phyloP scores from a whole-genome alignment of 2,113 vertebrate species.

The Oriolus oriolus region DNA sequence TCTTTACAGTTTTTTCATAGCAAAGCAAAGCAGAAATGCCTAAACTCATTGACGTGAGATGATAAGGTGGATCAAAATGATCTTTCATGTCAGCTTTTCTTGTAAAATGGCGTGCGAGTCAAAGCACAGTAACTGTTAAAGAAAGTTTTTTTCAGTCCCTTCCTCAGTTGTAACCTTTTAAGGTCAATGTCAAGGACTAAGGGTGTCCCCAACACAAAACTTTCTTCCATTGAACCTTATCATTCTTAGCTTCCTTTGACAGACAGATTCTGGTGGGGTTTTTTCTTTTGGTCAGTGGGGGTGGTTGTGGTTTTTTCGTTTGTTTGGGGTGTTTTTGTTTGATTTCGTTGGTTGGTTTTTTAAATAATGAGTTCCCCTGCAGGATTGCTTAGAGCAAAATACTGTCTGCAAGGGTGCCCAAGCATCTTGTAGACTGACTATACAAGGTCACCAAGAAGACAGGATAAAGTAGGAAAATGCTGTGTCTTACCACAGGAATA shows the following conservation, averaged over 20 bases:
- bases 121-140: background rate
- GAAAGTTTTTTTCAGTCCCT: background rate
- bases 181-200: background rate
- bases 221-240: background rate
- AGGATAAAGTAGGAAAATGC: background rate
- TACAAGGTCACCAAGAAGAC: background rate
- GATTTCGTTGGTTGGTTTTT: background rate
- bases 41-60: background rate
- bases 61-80: background rate
- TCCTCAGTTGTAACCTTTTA: background rate
- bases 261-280: background rate
- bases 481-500: background rate
- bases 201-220: background rate
- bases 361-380: background rate
- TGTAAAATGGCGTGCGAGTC: background rate
- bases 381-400: background rate
- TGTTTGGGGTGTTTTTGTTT: background rate
- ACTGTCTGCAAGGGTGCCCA: background rate
- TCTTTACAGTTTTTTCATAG: background rate
- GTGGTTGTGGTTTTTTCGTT: too few species aligned
- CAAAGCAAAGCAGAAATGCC: background rate
- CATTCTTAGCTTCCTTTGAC: background rate
- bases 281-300: background rate
- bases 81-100: background rate
- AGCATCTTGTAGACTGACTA: background rate